Evolutionary conservation across 2,888 invertebrate genomes (phyloP).

Genomic region (Hirtodrosophila confusa): DNA sequence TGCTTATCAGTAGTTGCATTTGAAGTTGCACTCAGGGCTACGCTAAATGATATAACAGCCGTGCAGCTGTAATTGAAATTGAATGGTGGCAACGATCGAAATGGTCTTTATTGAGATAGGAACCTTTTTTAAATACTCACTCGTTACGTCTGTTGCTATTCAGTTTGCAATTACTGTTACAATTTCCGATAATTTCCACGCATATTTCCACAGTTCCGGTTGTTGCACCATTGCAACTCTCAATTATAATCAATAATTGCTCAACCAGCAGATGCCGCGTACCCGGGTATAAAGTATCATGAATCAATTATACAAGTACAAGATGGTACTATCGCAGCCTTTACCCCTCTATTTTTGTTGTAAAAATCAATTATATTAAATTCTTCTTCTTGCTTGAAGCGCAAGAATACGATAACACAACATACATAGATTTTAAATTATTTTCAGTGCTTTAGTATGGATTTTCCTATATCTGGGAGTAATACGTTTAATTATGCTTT

Average conservation of each 20-base stretch:
- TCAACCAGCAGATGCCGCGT: background rate
- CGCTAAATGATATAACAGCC: constrained; percentile 40
- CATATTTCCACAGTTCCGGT: constrained; percentile 13
- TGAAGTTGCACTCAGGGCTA: constrained; percentile 28
- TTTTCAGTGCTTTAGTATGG: no score
- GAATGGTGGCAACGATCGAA: constrained; percentile 20
- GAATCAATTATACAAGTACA: no score
- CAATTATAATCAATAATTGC: no score
- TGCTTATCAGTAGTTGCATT: constrained; percentile 53
- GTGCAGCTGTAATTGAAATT: constrained; percentile 17
- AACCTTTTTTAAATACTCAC: constrained; percentile 7
- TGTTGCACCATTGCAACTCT: background rate
- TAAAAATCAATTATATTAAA: no score
- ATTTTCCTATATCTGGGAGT: no score
- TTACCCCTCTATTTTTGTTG: no score
- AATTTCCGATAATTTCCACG: constrained; percentile 6
- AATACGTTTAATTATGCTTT: no score
- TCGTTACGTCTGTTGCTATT: background rate
- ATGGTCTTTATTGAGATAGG: background rate
- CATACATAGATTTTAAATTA: no score
- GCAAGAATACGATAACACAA: no score
- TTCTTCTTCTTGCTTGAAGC: no score
- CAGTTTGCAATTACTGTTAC: constrained; percentile 11
- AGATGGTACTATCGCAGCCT: no score
- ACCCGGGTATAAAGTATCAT: no score